phyloP scores from a whole-genome alignment of 2,888 invertebrate species.

The Trissolcus japonicus region DNA sequence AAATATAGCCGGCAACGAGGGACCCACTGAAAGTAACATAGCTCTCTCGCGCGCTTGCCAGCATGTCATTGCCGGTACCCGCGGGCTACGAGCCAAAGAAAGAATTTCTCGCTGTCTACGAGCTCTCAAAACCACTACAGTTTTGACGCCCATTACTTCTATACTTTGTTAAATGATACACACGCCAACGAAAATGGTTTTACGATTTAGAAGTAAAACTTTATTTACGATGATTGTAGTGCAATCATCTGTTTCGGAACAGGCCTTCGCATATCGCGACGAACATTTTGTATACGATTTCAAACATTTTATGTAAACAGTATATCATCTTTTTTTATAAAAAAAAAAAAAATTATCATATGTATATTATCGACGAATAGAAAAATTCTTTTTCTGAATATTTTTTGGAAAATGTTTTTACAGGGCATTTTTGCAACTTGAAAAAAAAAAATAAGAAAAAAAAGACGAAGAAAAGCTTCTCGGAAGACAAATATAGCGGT shows the following conservation, averaged over 20 bases:
- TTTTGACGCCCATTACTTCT: conserved; percentile 45
- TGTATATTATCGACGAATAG: too few species aligned
- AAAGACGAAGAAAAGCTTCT: not conserved
- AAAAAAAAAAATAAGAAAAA: conserved; percentile 9
- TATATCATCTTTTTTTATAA: too few species aligned
- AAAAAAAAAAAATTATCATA: too few species aligned
- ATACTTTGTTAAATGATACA: conserved; percentile 18
- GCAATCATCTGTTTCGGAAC: too few species aligned
- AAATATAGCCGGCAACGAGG: conserved; percentile 65
- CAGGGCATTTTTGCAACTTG: not conserved
- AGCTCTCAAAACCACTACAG: conserved; percentile 51
- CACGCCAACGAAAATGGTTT: conserved; percentile 4
- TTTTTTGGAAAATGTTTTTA: too few species aligned
- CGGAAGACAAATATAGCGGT: conserved; percentile 35
- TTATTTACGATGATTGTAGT: conserved; percentile 12
- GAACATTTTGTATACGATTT: too few species aligned
- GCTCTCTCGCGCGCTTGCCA: conserved; percentile 63
- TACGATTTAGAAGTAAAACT: conserved; percentile 22
- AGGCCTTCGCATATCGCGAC: too few species aligned
- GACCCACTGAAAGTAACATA: conserved; percentile 62
- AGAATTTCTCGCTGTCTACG: conserved; percentile 60
- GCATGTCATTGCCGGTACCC: conserved; percentile 69
- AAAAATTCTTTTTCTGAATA: too few species aligned
- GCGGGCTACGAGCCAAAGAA: conserved; percentile 61
- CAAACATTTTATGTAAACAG: too few species aligned